Conservation (phyloP, 1,140 invertebrate genomes). For the Drosophila arizonae region DNA sequence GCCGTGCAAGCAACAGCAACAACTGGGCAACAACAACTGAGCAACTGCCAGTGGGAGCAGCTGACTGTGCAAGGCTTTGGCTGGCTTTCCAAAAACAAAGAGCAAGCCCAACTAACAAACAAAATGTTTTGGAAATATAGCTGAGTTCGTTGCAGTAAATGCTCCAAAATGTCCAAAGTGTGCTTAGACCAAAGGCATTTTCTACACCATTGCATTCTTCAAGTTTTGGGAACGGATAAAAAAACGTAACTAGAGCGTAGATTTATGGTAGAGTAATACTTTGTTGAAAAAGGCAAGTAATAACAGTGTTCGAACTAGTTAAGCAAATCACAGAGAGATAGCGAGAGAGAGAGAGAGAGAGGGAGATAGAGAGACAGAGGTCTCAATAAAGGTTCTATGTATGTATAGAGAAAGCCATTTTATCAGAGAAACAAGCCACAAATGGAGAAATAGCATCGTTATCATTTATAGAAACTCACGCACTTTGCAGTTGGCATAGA, state of each 20-base stretch:
- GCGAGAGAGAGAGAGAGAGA: neutral
- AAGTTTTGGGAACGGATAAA: slow-evolving; percentile 5
- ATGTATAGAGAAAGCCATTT: slow-evolving; percentile 26
- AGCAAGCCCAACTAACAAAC: slow-evolving; percentile 34
- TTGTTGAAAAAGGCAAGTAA: slow-evolving; percentile 5
- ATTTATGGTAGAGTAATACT: slow-evolving; percentile 16
- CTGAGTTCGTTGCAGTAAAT: slow-evolving; percentile 9
- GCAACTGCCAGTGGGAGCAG: neutral
- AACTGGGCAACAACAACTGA: neutral
- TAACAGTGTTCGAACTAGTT: slow-evolving; percentile 14
- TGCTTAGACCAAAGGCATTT: slow-evolving; percentile 16
- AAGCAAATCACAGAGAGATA: neutral
- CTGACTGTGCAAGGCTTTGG: neutral
- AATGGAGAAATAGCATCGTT: slow-evolving; percentile 25
- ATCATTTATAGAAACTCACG: slow-evolving; percentile 38
- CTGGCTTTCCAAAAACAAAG: slow-evolving; percentile 7
- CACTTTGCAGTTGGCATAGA: slow-evolving; percentile 25
- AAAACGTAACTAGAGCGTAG: slow-evolving; percentile 22
- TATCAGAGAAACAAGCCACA: slow-evolving; percentile 16
- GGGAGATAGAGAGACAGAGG: neutral
- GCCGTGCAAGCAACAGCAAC: slow-evolving; percentile 37
- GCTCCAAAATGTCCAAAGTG: slow-evolving; percentile 6
- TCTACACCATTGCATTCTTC: slow-evolving; percentile 33
- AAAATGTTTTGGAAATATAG: slow-evolving; percentile 4
- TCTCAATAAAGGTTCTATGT: slow-evolving; percentile 25